Base-by-base conservation (phyloP, 2,797 vertebrate species). In the Onychomys torridus region DNA sequence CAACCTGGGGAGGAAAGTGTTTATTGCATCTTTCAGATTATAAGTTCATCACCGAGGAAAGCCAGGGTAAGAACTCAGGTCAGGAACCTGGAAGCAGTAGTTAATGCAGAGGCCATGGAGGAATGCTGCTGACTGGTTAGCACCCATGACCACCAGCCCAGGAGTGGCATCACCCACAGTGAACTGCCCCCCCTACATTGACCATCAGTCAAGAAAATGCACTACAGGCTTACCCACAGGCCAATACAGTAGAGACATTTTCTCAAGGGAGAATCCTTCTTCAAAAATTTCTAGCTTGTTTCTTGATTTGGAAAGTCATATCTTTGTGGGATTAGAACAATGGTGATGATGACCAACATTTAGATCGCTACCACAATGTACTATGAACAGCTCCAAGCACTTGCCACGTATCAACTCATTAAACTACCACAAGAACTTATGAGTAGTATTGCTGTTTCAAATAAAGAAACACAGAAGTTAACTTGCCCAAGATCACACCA, bases 221-320 rank as follows among this genome's bases (percentile, higher is more conserved):
- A 67, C 17, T 32, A n/a, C 61, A 67, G 61, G 43, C 43, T 67
- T 84, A 19, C 29, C 11, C 29, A 67, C 43, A 65, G 10, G 32
- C 61, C 63, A 67, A 2, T 25, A 52, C 14, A 65, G 29, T 21
- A 67, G 61, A 19, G 19, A 11, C 10, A 67, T 67, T 49, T 25
- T 34, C 61, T 49, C 11, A 85, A 19, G 5, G 43, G 43, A 85
- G 32, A 32, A 7, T 67, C 43, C 83, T 46, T 52, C 63, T 85
- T 67, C 61, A 49, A n/a, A 85, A 67, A 83, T 69, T 76, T 59
- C 59, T 75, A 55, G 25, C n/a, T 84, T 79, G 27, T 76, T 87
- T 93, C 37, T 37, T 96, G 59, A 77, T 85, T 83, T 87, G 61
- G 25, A 79, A 55, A 79, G 46, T 90, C 9, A 8, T 65, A 67